phyloP scores from a whole-genome alignment of 2,113 vertebrate genomes.

The Suncus etruscus region DNA sequence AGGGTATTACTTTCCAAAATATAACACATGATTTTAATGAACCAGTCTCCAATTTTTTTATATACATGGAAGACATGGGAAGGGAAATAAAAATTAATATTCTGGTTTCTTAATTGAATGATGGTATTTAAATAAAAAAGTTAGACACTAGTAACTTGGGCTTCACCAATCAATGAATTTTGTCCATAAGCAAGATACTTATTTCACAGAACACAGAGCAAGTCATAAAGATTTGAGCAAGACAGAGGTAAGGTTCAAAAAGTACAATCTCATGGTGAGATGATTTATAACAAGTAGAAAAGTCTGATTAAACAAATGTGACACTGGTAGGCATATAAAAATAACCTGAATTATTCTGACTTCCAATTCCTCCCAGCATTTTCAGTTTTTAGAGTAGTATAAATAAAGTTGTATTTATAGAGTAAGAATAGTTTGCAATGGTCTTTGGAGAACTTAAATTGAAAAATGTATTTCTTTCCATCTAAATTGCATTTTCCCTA shows the following conservation, averaged over 20 bases:
- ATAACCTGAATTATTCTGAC: constrained; percentile 55
- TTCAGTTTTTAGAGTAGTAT: neutral
- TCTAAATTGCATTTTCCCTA: neutral
- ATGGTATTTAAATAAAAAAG: constrained; percentile 37
- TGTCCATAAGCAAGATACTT: neutral
- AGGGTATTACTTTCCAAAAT: constrained; percentile 42
- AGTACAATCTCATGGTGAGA: neutral
- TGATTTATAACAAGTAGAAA: constrained; percentile 44
- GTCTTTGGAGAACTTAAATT: constrained; percentile 25
- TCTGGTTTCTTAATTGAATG: constrained; percentile 20
- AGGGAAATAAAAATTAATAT: constrained; percentile 13
- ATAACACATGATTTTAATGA: constrained; percentile 55
- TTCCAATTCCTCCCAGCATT: constrained; percentile 45
- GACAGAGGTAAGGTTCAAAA: constrained; percentile 31
- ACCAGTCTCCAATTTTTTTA: neutral
- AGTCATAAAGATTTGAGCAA: neutral
- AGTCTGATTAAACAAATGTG: constrained; percentile 47
- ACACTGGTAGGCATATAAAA: constrained; percentile 39
- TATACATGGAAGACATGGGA: neutral
- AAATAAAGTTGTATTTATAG: constrained; percentile 35
- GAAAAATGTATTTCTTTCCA: constrained; percentile 30
- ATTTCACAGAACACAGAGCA: constrained; percentile 58
- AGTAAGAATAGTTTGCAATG: constrained; percentile 41
- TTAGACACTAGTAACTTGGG: neutral
- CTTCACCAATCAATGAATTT: neutral